These are phyloP conservation scores for Tigriopus californicus DNA, from an alignment of 2,888 invertebrate genomes.

Conservation along the genomic window DNA sequence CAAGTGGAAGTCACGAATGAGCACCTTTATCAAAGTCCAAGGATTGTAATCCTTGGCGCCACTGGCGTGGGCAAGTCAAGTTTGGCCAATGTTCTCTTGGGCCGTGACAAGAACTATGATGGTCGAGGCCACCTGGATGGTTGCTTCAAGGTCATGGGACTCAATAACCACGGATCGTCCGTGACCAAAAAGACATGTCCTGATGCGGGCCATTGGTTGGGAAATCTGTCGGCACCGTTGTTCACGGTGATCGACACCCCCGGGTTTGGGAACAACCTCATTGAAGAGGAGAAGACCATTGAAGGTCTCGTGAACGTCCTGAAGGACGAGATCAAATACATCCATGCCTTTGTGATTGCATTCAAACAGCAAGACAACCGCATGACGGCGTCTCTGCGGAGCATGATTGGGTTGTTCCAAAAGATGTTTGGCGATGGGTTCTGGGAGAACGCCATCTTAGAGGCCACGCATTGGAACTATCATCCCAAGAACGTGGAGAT, in stretches of 20 bases:
- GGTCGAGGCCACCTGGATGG: neutral
- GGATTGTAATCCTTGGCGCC: constrained; percentile 13
- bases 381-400: constrained; percentile 6
- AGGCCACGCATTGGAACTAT: constrained; percentile 14
- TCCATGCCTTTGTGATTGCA: constrained; percentile 9
- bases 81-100: constrained; percentile 8
- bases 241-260: constrained; percentile 15
- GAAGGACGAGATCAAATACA: constrained; percentile 13
- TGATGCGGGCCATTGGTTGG: constrained; percentile 5
- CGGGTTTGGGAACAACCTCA: constrained; percentile 10
- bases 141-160: constrained; percentile 7
- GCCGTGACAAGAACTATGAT: constrained; percentile 10
- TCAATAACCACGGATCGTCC: neutral
- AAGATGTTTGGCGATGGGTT: constrained; percentile 15
- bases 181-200: constrained; percentile 12
- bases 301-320: constrained; percentile 8
- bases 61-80: constrained; percentile 13
- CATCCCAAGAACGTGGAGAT: neutral
- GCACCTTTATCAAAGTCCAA: constrained; percentile 1
- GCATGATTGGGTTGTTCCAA: constrained; percentile 8
- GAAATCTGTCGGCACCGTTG: neutral
- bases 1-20: constrained; percentile 7
- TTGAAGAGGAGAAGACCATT: constrained; percentile 14
- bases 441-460: constrained; percentile 13
- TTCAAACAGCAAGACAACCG: constrained; percentile 14